Conservation (phyloP, 2,113 vertebrate genomes). For the Paradisaea rubra region DNA sequence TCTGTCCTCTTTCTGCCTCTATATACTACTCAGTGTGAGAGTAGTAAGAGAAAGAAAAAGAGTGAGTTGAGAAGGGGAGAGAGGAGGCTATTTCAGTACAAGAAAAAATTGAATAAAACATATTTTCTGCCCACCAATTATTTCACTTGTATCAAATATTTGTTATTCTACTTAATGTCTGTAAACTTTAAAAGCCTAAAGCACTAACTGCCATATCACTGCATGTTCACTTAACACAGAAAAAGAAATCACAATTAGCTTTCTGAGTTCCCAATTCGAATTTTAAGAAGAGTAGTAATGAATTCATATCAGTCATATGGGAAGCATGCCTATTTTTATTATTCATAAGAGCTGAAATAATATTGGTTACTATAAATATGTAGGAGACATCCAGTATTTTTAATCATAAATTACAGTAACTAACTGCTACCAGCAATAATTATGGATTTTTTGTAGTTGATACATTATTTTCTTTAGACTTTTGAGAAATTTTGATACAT, state of each 20-base stretch:
- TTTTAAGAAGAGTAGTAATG: not conserved
- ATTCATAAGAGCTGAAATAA: not conserved
- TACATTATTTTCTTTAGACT: not conserved
- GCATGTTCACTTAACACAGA: not conserved
- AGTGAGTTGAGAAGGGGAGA: not conserved
- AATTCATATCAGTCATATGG: not conserved
- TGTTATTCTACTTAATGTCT: not conserved
- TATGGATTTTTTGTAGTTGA: not conserved
- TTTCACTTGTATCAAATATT: not conserved
- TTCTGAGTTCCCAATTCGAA: not conserved
- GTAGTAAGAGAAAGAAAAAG: not conserved
- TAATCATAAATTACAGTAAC: not conserved
- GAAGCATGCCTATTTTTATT: not conserved
- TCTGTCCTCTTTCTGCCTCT: not conserved
- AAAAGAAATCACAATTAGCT: not conserved
- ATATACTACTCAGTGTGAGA: not conserved
- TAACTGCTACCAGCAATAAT: not conserved
- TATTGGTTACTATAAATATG: not conserved
- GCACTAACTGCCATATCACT: not conserved
- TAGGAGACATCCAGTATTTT: not conserved
- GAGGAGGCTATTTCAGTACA: not conserved
- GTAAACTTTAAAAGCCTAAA: not conserved
- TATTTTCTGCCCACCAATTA: not conserved
- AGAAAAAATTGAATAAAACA: not conserved
- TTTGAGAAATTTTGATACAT: not conserved